Evolutionary conservation across 2,888 invertebrate species (phyloP).

Genomic region (Hyalella azteca): DNA sequence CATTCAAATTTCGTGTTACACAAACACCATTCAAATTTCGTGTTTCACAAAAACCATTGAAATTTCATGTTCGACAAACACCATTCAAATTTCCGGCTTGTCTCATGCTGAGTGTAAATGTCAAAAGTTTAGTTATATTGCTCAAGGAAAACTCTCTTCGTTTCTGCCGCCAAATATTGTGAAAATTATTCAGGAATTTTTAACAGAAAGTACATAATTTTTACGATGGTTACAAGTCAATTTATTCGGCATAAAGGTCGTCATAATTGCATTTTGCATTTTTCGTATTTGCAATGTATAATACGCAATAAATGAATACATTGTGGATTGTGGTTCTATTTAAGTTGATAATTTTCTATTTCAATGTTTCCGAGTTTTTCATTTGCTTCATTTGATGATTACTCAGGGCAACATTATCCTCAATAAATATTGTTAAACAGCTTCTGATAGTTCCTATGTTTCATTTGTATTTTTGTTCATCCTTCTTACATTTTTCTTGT

Average conservation of each 20-base stretch:
- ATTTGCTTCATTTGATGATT: background rate
- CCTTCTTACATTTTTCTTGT: no score
- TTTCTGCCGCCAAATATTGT: background rate
- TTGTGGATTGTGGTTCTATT: background rate
- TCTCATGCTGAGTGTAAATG: background rate
- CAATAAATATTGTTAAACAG: no score
- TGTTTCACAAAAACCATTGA: background rate
- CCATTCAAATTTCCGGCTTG: background rate
- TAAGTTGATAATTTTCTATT: no score
- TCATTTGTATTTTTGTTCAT: no score
- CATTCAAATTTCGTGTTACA: background rate
- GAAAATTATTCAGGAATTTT: background rate
- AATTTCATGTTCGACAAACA: background rate
- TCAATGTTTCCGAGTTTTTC: background rate
- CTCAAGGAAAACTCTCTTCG: background rate
- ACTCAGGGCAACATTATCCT: background rate
- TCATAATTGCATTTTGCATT: slow-evolving; percentile 35
- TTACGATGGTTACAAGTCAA: slow-evolving; percentile 28
- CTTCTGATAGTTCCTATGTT: no score
- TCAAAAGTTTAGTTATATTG: background rate
- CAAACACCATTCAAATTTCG: background rate
- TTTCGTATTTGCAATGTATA: slow-evolving; percentile 4
- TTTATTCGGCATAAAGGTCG: slow-evolving; percentile 34
- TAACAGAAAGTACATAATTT: background rate
- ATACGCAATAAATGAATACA: slow-evolving; percentile 14